Evolutionary conservation across 2,797 vertebrate genomes (phyloP), one percentile per base, ranked within the genome.

Genomic region (Micropoecilia bifurca): DNA sequence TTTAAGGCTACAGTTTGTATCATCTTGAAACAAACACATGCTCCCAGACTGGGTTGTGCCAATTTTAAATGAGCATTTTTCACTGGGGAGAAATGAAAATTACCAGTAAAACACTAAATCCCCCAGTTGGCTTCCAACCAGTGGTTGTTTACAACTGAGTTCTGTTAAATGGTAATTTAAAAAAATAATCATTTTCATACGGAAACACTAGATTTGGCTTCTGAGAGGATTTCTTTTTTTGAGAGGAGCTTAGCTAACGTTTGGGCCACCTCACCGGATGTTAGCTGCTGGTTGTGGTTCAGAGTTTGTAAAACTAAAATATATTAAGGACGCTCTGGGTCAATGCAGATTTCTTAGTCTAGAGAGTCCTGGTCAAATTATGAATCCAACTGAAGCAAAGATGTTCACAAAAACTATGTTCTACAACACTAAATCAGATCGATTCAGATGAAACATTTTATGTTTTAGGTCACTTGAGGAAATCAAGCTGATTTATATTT

Each of bases 61-160:
- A 25, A 25, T 59, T 80, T 43, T 39, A 28, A 74, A 71, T 68
- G 22, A 80, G 36, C 22, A 45, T 25, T 80, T 76, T 74, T 61
- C 16, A 63, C 6, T 63, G 16, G 61, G 46, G 63, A 82, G 50
- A 46, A 33, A 71, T 3, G 71, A 41, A 59, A n/a, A 78, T 28
- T 63, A 33, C 30, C 73, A 69, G 41, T 30, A 66, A 57, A 66
- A 57, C 46, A 57, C 68, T 9, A 25, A 33, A 71, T 41, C 68
- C 25, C 25, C 53, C 47, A 16, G 4, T 66, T 74, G 75, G 75
- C 41, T 66, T 74, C 48, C 36, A 36, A 53, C 66, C 50, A 53
- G 22, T 46, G 3, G 63, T 72, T 59, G 14, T 68, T 63, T n/a
- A 73, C 68, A 41, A 45, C 30, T 72, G 39, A 79, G 39, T 80